phyloP scores from a whole-genome alignment of 2,888 invertebrate species.

The Aspidiotus destructor region DNA sequence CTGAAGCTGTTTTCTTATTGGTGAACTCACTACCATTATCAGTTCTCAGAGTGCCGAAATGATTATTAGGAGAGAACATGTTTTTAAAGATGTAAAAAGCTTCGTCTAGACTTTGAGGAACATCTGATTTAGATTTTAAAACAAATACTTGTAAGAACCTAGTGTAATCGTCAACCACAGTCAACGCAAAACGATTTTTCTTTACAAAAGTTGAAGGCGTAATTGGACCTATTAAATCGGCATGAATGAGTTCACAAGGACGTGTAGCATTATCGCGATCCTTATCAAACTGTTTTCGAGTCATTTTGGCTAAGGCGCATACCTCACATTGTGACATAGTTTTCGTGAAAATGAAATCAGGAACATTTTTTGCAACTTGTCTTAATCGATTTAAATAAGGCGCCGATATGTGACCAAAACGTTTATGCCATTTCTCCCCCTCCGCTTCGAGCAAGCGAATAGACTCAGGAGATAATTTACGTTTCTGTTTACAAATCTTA shows the following conservation, averaged over 20 bases:
- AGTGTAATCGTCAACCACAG: not conserved
- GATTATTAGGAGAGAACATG: not conserved
- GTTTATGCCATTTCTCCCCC: no score
- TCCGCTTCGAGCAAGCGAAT: no score
- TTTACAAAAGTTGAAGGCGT: not conserved
- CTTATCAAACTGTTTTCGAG: not conserved
- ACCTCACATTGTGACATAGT: no score
- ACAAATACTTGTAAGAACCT: not conserved
- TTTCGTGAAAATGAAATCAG: not conserved
- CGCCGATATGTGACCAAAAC: not conserved
- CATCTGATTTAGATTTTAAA: slow-evolving; percentile 3
- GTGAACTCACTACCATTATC: not conserved
- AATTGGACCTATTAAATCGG: slow-evolving; percentile 4
- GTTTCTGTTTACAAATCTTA: no score
- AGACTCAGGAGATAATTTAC: no score
- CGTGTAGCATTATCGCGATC: slow-evolving; percentile 4
- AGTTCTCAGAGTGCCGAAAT: not conserved
- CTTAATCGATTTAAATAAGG: not conserved
- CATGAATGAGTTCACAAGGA: not conserved
- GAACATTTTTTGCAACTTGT: not conserved
- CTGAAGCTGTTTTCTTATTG: not conserved
- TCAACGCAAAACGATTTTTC: not conserved
- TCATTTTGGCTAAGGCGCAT: not conserved
- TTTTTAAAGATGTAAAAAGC: not conserved
- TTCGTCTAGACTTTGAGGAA: not conserved